Evolutionary conservation across 2,888 invertebrate genomes (phyloP).

Genomic region (Sericinus montela): DNA sequence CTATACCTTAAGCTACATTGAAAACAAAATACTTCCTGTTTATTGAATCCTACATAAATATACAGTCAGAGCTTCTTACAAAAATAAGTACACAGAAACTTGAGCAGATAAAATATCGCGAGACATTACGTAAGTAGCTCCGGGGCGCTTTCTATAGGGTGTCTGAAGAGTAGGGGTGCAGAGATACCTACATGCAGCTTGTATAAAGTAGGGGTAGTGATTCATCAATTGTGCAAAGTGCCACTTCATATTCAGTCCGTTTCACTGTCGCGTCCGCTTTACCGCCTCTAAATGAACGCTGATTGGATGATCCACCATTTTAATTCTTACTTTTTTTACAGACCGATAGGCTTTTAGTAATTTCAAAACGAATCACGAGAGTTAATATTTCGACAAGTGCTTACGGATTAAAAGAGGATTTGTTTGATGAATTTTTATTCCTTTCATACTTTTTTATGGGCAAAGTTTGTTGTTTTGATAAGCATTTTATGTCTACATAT

Average conservation of each 20-base stretch:
- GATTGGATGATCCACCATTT: constrained; percentile 48
- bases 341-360: constrained; percentile 21
- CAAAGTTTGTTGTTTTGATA: neutral
- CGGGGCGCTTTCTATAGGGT: constrained; percentile 28
- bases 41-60: neutral
- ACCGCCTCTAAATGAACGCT: constrained; percentile 46
- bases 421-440: constrained; percentile 20
- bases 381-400: constrained; percentile 26
- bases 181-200: constrained; percentile 16
- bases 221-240: constrained; percentile 70
- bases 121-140: constrained; percentile 27
- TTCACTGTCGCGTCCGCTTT: constrained; percentile 54
- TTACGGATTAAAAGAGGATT: constrained; percentile 17
- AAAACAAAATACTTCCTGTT: neutral
- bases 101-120: constrained; percentile 24
- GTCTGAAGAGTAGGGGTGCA: constrained; percentile 28
- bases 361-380: constrained; percentile 22
- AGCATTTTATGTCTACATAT: no score
- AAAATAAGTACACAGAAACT: constrained; percentile 14
- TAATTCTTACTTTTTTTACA: constrained; percentile 31
- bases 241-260: constrained; percentile 65
- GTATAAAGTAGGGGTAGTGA: constrained; percentile 49
- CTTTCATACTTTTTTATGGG: neutral
- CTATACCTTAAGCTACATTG: no score
- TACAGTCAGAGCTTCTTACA: constrained; percentile 10